phyloP scores from a whole-genome alignment of 2,888 invertebrate genomes.

The Drosophila cognata region DNA sequence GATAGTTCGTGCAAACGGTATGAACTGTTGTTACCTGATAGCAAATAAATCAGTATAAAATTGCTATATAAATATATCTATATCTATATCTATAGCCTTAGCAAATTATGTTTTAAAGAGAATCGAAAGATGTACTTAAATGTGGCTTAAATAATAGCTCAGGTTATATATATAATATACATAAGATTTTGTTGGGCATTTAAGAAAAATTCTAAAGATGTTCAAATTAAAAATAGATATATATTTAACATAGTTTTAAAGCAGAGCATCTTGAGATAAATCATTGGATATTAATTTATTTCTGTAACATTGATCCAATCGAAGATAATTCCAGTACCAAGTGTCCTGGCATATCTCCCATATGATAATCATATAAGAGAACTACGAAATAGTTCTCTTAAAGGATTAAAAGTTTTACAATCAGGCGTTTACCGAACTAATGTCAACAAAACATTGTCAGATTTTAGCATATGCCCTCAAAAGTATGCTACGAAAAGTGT shows the following conservation, averaged over 20 bases:
- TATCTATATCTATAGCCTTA: neutral
- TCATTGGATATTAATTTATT: neutral
- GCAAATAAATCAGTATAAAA: constrained; percentile 4
- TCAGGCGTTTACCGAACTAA: constrained; percentile 1
- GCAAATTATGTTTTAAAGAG: neutral
- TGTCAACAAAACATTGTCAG: constrained; percentile 10
- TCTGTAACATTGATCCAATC: neutral
- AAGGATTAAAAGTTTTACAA: constrained; percentile 1
- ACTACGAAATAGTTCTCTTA: neutral
- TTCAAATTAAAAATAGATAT: neutral
- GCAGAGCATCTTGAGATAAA: neutral
- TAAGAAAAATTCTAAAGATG: neutral
- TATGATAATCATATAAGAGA: neutral
- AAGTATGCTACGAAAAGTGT: constrained; percentile 48
- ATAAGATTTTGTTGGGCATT: neutral
- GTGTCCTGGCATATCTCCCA: neutral
- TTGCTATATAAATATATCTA: neutral
- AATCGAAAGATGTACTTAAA: neutral
- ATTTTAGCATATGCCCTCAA: constrained; percentile 38
- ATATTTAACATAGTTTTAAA: neutral
- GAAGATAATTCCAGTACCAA: neutral
- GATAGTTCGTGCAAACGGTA: neutral
- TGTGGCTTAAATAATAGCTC: neutral
- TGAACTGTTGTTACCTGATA: neutral
- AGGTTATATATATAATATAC: neutral